A percentile compares a stretch with the other conserved stretches of the same genome.
Evolutionary conservation across 2,888 invertebrate genomes (phyloP).

Genomic region (Drosophila cracens): DNA sequence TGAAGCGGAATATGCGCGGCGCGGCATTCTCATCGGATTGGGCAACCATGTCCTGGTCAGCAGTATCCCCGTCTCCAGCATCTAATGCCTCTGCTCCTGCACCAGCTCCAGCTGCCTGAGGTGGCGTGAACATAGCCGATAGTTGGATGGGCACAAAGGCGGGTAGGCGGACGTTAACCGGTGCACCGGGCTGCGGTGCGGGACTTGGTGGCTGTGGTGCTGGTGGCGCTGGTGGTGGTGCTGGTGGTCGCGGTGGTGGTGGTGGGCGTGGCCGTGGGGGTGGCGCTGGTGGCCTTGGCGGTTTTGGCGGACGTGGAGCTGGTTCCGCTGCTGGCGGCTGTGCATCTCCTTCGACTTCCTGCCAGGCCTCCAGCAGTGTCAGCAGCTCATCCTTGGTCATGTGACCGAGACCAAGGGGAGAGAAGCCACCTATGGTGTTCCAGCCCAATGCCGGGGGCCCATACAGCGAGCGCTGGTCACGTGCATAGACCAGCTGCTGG

Average conservation of each 20-base stretch:
- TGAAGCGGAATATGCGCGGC: constrained; percentile 57
- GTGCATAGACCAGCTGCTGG: constrained; percentile 49
- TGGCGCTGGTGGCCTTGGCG: constrained; percentile 3
- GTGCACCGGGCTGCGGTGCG: constrained; percentile 46
- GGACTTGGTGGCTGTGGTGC: constrained; percentile 17
- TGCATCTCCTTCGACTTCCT: constrained; percentile 68
- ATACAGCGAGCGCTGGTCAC: constrained; percentile 75
- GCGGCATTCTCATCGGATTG: constrained; percentile 16
- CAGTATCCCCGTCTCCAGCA: neutral
- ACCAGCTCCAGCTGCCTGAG: constrained; percentile 34
- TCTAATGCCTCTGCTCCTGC: neutral
- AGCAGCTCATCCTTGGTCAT: constrained; percentile 81
- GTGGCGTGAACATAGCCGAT: constrained; percentile 84
- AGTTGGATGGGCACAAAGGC: constrained; percentile 83
- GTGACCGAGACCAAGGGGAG: constrained; percentile 70
- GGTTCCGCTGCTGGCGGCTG: constrained; percentile 70
- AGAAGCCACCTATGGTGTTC: constrained; percentile 56
- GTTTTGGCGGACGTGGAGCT: constrained; percentile 63
- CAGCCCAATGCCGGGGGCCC: constrained; percentile 59
- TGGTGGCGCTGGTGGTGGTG: constrained; percentile 1
- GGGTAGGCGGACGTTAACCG: constrained; percentile 78
- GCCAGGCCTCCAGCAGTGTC: constrained; percentile 78
- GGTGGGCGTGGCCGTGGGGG: constrained; percentile 11
- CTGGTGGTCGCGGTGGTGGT: neutral
- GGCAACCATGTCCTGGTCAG: constrained; percentile 22